Evolutionary conservation across 1,140 invertebrate species (phyloP).

Genomic region (Microvelia longipes): DNA sequence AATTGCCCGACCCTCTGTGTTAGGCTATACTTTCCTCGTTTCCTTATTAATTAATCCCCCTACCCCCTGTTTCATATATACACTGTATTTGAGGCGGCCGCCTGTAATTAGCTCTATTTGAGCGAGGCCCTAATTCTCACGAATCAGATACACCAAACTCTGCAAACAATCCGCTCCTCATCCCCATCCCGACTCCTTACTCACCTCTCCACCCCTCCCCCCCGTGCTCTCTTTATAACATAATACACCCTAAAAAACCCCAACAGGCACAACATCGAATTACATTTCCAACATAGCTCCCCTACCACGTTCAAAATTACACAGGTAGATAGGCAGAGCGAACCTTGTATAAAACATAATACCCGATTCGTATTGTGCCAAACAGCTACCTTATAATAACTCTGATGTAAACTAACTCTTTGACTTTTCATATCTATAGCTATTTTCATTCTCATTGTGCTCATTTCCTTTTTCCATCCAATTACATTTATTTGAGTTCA

Average conservation of each 20-base stretch:
- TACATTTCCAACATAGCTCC: not conserved
- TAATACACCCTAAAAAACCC: not conserved
- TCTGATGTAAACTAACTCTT: no score
- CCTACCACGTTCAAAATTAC: not conserved
- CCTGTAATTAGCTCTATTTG: constrained; percentile 3
- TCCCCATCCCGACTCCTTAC: no score
- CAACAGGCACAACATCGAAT: not conserved
- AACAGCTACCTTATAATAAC: no score
- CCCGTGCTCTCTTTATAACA: not conserved
- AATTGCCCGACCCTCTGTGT: constrained; percentile 3
- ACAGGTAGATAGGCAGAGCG: not conserved
- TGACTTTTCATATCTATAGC: no score
- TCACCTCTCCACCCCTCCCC: not conserved
- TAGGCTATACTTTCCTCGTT: constrained; percentile 12
- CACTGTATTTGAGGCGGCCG: not conserved
- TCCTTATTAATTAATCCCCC: constrained; percentile 18
- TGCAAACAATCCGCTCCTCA: not conserved
- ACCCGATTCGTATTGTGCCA: no score
- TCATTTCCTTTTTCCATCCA: no score
- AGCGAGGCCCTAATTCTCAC: not conserved
- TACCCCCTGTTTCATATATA: constrained; percentile 8
- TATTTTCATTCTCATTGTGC: no score
- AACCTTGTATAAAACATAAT: no score
- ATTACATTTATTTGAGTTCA: no score
- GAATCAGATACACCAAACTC: constrained; percentile 2